A percentile compares a stretch with the other conserved stretches of the same genome.
Conservation (phyloP, 2,888 invertebrate species). For the Oegoconia quadripuncta region DNA sequence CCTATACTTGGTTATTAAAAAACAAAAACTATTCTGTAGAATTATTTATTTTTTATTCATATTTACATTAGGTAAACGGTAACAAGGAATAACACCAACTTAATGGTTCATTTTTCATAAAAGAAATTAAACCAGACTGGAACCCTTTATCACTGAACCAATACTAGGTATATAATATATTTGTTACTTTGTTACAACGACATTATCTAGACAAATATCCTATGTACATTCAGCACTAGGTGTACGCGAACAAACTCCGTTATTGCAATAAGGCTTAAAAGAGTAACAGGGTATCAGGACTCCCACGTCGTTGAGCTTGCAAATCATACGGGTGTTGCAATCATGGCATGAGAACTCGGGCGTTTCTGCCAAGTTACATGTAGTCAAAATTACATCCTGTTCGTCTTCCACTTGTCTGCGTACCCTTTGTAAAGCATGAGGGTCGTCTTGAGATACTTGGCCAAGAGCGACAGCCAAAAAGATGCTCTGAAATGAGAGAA, state of each 20-base stretch:
- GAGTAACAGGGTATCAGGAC: slow-evolving; percentile 39
- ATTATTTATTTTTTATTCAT: no score
- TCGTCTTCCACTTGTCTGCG: slow-evolving; percentile 23
- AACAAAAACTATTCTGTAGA: no score
- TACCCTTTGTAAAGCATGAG: slow-evolving; percentile 23
- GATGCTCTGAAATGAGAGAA: slow-evolving; percentile 21
- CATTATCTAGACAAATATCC: not conserved
- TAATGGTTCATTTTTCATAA: no score
- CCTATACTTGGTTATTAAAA: no score
- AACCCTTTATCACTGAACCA: no score
- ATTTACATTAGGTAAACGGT: no score
- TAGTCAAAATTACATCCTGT: slow-evolving; percentile 26
- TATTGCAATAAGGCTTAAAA: slow-evolving; percentile 44
- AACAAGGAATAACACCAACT: no score
- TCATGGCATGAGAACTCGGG: slow-evolving; percentile 41
- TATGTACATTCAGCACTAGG: slow-evolving; percentile 39
- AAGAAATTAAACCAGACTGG: no score
- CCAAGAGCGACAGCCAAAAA: slow-evolving; percentile 17
- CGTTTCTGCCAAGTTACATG: slow-evolving; percentile 33
- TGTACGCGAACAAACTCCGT: slow-evolving; percentile 43
- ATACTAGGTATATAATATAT: no score
- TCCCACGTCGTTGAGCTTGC: slow-evolving; percentile 49
- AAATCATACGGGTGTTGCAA: slow-evolving; percentile 46
- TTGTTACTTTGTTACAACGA: no score
- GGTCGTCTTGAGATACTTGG: slow-evolving; percentile 21